Conservation (phyloP, 2,113 vertebrate genomes). For the Bagarius yarrelli region DNA sequence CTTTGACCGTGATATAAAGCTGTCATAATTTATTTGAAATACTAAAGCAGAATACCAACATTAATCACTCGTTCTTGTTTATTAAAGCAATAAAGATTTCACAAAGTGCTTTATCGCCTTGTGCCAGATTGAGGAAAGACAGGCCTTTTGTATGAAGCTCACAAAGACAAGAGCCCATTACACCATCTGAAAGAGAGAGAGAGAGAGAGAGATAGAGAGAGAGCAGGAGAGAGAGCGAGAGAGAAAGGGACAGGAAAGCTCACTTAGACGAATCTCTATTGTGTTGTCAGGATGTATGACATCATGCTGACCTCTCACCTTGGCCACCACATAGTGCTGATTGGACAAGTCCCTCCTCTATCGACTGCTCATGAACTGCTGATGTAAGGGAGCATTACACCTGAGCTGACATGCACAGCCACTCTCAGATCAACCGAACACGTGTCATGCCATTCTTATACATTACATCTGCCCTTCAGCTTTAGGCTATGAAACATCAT, state of each 20-base stretch:
- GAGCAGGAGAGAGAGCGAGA: conserved; percentile 6
- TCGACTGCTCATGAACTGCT: conserved; percentile 67
- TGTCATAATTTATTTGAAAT: conserved; percentile 80
- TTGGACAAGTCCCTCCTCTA: conserved; percentile 68
- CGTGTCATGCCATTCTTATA: conserved; percentile 4
- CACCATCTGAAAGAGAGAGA: conserved; percentile 30
- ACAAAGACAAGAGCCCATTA: conserved; percentile 49
- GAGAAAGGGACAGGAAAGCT: conserved; percentile 28
- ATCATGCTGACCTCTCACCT: conserved; percentile 69
- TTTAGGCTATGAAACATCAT: conserved; percentile 27
- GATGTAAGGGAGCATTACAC: conserved; percentile 69
- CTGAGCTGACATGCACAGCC: conserved; percentile 41
- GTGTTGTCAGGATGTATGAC: conserved; percentile 73
- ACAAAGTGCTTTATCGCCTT: conserved; percentile 73
- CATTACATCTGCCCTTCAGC: conserved; percentile 23
- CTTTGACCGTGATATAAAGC: conserved; percentile 74
- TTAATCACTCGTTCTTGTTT: conserved; percentile 80
- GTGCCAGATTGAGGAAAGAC: conserved; percentile 66
- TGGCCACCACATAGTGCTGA: conserved; percentile 60
- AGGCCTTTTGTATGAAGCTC: conserved; percentile 44
- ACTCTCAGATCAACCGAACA: conserved; percentile 35
- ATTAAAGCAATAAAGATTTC: conserved; percentile 82
- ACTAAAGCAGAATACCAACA: conserved; percentile 76
- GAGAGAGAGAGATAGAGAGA: conserved; percentile 35
- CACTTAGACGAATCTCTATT: conserved; percentile 62